Evolutionary conservation across 1,140 invertebrate species (phyloP).

Genomic region (Calliopsis andreniformis): DNA sequence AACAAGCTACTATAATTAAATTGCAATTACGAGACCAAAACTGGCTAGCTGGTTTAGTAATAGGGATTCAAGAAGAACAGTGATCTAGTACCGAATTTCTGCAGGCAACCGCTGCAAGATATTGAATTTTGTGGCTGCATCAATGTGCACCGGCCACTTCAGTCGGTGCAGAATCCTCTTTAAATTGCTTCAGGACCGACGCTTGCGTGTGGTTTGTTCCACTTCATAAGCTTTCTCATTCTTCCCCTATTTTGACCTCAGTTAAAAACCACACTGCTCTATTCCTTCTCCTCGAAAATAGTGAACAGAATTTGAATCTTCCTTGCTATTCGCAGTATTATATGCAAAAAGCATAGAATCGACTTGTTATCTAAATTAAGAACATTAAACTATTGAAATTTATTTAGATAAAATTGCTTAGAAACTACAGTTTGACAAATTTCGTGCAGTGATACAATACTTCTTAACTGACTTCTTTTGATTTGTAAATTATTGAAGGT

Average conservation of each 20-base stretch:
- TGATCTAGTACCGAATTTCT: constrained; percentile 20
- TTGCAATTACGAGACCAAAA: constrained; percentile 6
- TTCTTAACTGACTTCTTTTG: too few species aligned
- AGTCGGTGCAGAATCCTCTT: constrained; percentile 23
- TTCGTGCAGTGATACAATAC: too few species aligned
- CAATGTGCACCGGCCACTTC: constrained; percentile 31
- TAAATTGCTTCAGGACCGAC: constrained; percentile 19
- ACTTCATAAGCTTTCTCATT: constrained; percentile 22
- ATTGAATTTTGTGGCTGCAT: constrained; percentile 35
- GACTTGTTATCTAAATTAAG: too few species aligned
- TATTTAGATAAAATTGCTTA: too few species aligned
- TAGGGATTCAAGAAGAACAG: neutral
- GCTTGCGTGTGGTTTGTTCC: neutral
- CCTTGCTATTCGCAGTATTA: neutral
- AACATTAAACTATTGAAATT: too few species aligned
- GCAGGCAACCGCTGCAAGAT: constrained; percentile 45
- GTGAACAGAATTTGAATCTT: neutral
- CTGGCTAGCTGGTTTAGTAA: neutral
- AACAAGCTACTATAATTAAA: neutral
- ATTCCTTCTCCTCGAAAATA: neutral
- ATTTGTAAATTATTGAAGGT: too few species aligned
- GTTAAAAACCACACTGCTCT: neutral
- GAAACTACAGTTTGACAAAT: too few species aligned
- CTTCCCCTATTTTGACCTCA: neutral
- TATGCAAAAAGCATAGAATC: too few species aligned